A percentile compares a stretch with the other conserved stretches of the same genome.
These are phyloP conservation scores for Siphonodentalium dalli DNA, from an alignment of 2,888 invertebrate species.

Conservation along the genomic window DNA sequence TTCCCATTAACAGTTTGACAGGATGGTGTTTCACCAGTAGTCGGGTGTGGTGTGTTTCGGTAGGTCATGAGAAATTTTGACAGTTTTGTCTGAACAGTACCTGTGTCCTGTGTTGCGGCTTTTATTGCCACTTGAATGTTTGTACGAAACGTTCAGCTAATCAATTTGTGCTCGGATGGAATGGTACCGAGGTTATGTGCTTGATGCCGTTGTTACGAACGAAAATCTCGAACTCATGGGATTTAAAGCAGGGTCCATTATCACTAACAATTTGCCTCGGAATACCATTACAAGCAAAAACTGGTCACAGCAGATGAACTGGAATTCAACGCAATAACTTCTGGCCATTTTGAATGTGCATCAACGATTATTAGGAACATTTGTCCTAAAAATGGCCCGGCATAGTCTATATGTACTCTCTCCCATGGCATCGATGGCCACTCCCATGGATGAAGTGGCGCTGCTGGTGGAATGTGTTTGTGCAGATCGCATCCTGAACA, in stretches of 20 bases:
- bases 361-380: slow-evolving; percentile 44
- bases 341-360: slow-evolving; percentile 64
- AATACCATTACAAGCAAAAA: slow-evolving; percentile 28
- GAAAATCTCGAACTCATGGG: slow-evolving; percentile 27
- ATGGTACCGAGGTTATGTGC: slow-evolving; percentile 27
- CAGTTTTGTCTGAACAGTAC: slow-evolving; percentile 13
- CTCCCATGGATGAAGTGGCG: slow-evolving; percentile 41
- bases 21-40: slow-evolving; percentile 22
- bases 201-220: slow-evolving; percentile 27
- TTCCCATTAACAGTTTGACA: no score
- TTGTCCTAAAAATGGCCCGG: slow-evolving; percentile 39
- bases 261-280: slow-evolving; percentile 26
- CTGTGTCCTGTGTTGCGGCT: slow-evolving; percentile 8
- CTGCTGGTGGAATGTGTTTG: slow-evolving; percentile 29
- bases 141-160: slow-evolving; percentile 32
- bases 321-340: slow-evolving; percentile 36
- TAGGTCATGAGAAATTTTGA: slow-evolving; percentile 15
- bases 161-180: slow-evolving; percentile 33
- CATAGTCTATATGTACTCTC: slow-evolving; percentile 38
- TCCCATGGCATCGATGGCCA: slow-evolving; percentile 31
- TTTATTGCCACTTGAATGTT: slow-evolving; percentile 31
- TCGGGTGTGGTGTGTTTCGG: slow-evolving; percentile 18
- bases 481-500: slow-evolving; percentile 18
- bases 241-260: slow-evolving; percentile 31
- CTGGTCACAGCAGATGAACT: slow-evolving; percentile 16